Conservation (phyloP, 2,888 invertebrate species). For the Hypomecis atomaria region DNA sequence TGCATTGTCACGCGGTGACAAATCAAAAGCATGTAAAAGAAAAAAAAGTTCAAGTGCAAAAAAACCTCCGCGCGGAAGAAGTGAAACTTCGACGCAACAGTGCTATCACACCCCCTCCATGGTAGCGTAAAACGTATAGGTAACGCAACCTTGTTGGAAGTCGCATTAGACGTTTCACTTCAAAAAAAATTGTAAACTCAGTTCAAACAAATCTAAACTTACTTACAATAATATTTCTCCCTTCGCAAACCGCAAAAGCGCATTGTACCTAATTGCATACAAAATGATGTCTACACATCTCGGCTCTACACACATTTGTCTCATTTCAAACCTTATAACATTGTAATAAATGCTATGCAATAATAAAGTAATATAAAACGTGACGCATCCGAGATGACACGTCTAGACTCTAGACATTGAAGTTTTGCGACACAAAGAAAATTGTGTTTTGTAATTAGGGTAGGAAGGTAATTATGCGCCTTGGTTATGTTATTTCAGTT, state of each 20-base stretch:
- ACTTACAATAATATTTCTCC: constrained; percentile 24
- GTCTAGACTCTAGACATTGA: constrained; percentile 44
- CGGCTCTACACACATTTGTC: constrained; percentile 11
- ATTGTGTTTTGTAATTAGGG: constrained; percentile 40
- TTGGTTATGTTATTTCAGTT: constrained; percentile 19
- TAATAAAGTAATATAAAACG: constrained; percentile 45
- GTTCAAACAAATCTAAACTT: constrained; percentile 20
- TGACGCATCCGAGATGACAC: constrained; percentile 41
- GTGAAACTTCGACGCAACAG: too few relatives aligned
- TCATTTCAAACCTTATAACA: constrained; percentile 26
- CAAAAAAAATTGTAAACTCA: constrained; percentile 10
- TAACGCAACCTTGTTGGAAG: too few relatives aligned
- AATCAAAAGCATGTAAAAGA: too few relatives aligned
- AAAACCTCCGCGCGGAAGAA: too few relatives aligned
- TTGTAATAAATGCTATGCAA: constrained; percentile 23
- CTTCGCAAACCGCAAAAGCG: constrained; percentile 45
- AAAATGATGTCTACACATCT: constrained; percentile 31
- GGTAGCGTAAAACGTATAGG: too few relatives aligned
- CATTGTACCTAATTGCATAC: constrained; percentile 43
- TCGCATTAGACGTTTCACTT: too few relatives aligned
- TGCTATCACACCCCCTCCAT: too few relatives aligned
- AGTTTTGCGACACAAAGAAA: constrained; percentile 47
- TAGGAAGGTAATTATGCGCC: constrained; percentile 18
- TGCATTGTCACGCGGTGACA: too few relatives aligned
- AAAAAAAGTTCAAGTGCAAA: too few relatives aligned